Percentiles rank a stretch among this genome's conserved stretches.
phyloP scores from a whole-genome alignment of 2,113 vertebrate genomes.

The Carettochelys insculpta region DNA sequence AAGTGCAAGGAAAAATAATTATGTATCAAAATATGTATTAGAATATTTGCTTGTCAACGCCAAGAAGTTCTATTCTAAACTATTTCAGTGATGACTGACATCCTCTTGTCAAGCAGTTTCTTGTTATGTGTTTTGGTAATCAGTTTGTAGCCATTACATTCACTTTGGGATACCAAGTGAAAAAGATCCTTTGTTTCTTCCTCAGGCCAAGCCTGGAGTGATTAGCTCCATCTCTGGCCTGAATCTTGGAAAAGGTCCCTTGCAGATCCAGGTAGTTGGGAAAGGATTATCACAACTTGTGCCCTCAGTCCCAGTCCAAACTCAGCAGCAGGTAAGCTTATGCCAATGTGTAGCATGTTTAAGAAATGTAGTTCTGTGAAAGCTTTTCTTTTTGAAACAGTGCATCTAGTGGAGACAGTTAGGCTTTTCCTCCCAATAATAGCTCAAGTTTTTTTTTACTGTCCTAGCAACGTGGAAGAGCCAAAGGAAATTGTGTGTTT shows the following conservation, averaged over 20 bases:
- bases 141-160: not conserved
- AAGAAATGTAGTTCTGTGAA: not conserved
- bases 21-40: no score
- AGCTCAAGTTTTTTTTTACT: not conserved
- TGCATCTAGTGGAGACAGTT: not conserved
- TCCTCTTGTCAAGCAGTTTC: not conserved
- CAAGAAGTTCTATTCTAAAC: not conserved
- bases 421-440: not conserved
- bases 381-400: not conserved
- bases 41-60: not conserved
- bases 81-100: not conserved
- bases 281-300: constrained; percentile 72
- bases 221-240: constrained; percentile 81
- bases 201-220: constrained; percentile 82
- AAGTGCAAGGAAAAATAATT: not conserved
- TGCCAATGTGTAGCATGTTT: not conserved
- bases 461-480: not conserved
- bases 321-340: constrained; percentile 72
- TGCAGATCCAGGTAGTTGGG: constrained; percentile 80
- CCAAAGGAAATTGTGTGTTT: not conserved
- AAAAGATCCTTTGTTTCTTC: not conserved
- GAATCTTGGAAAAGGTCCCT: constrained; percentile 72
- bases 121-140: not conserved
- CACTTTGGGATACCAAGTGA: not conserved
- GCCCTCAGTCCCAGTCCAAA: constrained; percentile 59